These are phyloP conservation scores for Portevinia maculata DNA, from an alignment of 2,888 invertebrate genomes.

Conservation along the genomic window DNA sequence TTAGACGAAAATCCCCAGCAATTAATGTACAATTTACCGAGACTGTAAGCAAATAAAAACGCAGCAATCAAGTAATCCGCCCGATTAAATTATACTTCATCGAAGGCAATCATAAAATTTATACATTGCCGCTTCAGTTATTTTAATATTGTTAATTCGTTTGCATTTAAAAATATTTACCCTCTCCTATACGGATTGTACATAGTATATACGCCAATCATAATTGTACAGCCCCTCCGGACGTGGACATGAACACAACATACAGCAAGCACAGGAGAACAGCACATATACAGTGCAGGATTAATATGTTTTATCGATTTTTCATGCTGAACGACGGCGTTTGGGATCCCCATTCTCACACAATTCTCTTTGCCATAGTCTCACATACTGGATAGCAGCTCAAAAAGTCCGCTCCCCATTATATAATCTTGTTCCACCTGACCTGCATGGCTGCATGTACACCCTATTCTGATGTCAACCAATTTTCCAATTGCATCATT, in stretches of 20 bases:
- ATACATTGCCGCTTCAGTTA: slow-evolving; percentile 51
- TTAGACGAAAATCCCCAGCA: slow-evolving; percentile 2
- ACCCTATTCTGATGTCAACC: slow-evolving; percentile 36
- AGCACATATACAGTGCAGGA: slow-evolving; percentile 35
- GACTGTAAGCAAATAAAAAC: slow-evolving; percentile 15
- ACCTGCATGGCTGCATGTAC: not conserved
- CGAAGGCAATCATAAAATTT: slow-evolving; percentile 44
- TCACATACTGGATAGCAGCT: slow-evolving; percentile 25
- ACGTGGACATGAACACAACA: not conserved
- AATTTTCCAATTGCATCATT: slow-evolving; percentile 65
- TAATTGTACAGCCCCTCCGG: slow-evolving; percentile 59
- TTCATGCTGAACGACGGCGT: slow-evolving; percentile 44
- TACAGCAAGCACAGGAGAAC: slow-evolving; percentile 1
- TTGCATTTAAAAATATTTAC: slow-evolving; percentile 67
- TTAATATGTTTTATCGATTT: slow-evolving; percentile 73
- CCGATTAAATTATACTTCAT: slow-evolving; percentile 37
- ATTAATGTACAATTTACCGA: slow-evolving; percentile 1
- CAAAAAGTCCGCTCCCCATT: slow-evolving; percentile 45
- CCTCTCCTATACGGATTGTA: not conserved
- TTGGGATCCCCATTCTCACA: slow-evolving; percentile 3
- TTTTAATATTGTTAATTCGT: slow-evolving; percentile 67
- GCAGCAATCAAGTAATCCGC: not conserved
- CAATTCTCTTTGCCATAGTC: slow-evolving; percentile 47
- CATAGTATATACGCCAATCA: slow-evolving; percentile 54
- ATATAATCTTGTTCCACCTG: slow-evolving; percentile 1